Base-by-base conservation (phyloP, 2,113 vertebrate genomes). In the Tilapia sparmanii region DNA sequence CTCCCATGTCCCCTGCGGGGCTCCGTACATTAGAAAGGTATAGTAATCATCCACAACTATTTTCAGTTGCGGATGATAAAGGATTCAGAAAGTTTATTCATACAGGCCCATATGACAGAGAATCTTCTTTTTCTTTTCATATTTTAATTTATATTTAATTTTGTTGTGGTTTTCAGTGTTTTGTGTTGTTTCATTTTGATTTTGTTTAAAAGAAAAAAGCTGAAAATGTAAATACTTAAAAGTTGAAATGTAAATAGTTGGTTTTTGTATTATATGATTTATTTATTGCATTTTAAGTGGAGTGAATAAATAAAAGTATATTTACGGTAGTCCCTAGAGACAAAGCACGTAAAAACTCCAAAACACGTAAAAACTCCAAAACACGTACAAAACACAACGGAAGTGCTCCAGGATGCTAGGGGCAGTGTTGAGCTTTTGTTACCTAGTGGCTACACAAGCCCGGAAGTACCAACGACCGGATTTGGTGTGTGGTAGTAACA, bases 391-490 rank as follows among this genome's bases (percentile, higher is more conserved):
- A 5, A 40, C 38, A 11, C 38, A 40, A 40, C 0, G 3, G 38
- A 40, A 40, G 38, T 12, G 10, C 38, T 5, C 38, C 10, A 40
- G 35, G 10, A 40, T 40, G 38, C 42, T 42, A 13, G 12, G 40
- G 3, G 8, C 47, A 50, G 47, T 52, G 47, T 52, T 52, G 47
- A 52, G 18, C 4, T 52, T 52, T 52, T 19, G 8, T 52, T 52
- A 19, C 1, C 18, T 19, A 5, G 0, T n/a, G 3, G 50, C 50
- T 52, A 52, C 8, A 52, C 18, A 52, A 52, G 18, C 18, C 50
- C 19, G 4, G 2, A 52, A 52, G 2, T n/a, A n/a, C 50, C 18
- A 52, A 52, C 1, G 8, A 52, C 50, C 8, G 0, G 50, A n/a
- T 52, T n/a, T 52, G 19, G 19, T 22, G 10, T 53, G 52, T 53